Conservation (phyloP, 2,113 vertebrate species). For the Trematocara stigmaticum region DNA sequence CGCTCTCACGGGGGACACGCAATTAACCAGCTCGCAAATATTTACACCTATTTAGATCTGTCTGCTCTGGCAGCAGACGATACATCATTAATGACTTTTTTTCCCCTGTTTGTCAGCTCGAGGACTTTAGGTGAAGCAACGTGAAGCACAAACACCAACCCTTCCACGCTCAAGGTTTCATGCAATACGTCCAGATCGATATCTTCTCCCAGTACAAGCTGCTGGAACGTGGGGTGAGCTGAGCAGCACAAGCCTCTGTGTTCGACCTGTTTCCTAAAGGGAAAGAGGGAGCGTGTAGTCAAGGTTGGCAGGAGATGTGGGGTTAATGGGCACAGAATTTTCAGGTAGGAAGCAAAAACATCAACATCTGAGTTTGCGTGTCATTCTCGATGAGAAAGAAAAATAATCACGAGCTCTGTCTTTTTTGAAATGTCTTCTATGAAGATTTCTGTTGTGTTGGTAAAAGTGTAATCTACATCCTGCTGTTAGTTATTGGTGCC, state of each 20-base stretch:
- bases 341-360: neutral
- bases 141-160: neutral
- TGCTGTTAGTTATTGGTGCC: neutral
- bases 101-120: neutral
- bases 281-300: neutral
- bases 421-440: neutral
- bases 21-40: constrained; percentile 15
- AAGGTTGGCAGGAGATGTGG: neutral
- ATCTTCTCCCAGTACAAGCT: neutral
- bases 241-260: neutral
- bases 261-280: neutral
- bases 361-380: neutral
- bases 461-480: neutral
- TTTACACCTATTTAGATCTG: neutral
- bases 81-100: constrained; percentile 1
- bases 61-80: neutral
- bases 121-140: neutral
- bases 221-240: neutral
- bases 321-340: neutral
- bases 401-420: neutral
- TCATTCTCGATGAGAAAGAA: neutral
- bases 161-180: constrained; percentile 9
- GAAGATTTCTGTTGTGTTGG: neutral
- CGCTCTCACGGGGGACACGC: neutral
- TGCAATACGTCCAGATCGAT: neutral